Base-by-base conservation (phyloP, 2,888 invertebrate species). In the Drosophila prostipennis region DNA sequence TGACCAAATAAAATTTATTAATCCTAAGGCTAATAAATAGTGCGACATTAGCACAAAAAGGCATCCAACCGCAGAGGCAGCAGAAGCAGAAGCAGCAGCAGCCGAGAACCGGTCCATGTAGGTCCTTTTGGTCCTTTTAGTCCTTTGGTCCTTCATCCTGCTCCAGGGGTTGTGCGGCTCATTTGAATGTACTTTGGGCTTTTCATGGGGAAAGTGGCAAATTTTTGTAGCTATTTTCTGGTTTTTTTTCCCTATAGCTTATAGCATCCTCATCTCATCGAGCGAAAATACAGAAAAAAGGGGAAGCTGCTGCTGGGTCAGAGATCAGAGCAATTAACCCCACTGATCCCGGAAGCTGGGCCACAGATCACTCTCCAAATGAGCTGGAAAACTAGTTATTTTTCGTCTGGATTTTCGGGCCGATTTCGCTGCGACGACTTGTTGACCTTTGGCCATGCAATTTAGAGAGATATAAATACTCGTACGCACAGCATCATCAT, bases 1-100 rank as follows among this genome's bases (percentile, higher is more conserved):
- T 90, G 90, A 90, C 91, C 91, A 90, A 91, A 90, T 91, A 90
- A 65, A 91, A 90, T 90, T 90, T 90, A 90, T 90, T 90, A 90
- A 91, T 91, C 90, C 89, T 90, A 74, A 78, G 83, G 90, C 90
- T 90, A 90, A 90, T 90, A 89, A 90, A 90, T 90, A 90, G 87
- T 88, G 87, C 83, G 89, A 84, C 87, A 84, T 79, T 79, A 74
- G 71, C 58, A 34, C 57, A 71, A 70, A 61, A 51, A 52, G 70
- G 61, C 71, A 80, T 75, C 70, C 68, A 73, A 78, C 78, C 77
- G 63, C 76, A 83, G 42, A 16, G 11, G 42, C 42, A 19, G 42
- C 42, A 42, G 40, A 1, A n/a, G 36, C 8, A 39, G n/a, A n/a
- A n/a, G n/a, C n/a, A n/a, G n/a, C n/a, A n/a, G 40, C 11, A 42